phyloP scores from a whole-genome alignment of 2,113 vertebrate genomes.

The Brevimyrus niger region DNA sequence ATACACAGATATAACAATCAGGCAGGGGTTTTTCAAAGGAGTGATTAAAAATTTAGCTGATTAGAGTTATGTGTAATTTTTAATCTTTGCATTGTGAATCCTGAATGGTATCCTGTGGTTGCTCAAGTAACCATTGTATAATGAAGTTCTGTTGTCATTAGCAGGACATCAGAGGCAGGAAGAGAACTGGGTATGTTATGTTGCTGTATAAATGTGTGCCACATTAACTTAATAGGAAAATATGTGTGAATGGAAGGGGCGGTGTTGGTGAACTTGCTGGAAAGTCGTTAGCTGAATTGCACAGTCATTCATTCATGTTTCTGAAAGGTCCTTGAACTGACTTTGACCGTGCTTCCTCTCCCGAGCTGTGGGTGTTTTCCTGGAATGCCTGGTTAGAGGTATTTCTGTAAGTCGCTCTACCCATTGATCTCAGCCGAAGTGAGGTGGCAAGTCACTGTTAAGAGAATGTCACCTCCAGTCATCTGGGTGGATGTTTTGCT shows the following conservation, averaged over 20 bases:
- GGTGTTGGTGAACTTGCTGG: not conserved
- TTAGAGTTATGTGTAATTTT: not conserved
- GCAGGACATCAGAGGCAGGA: not conserved
- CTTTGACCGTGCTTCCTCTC: not conserved
- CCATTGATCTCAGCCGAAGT: not conserved
- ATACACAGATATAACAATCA: not conserved
- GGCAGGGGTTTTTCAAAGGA: not conserved
- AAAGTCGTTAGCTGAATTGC: not conserved
- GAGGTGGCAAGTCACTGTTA: not conserved
- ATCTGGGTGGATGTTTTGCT: not conserved
- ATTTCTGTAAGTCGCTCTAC: slow-evolving; percentile 5
- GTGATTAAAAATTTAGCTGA: not conserved
- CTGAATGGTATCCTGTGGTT: not conserved
- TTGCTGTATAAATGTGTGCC: not conserved
- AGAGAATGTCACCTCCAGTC: not conserved
- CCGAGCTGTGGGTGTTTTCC: not conserved
- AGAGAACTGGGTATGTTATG: not conserved
- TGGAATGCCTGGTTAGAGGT: not conserved
- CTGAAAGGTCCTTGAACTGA: not conserved
- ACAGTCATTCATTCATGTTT: not conserved
- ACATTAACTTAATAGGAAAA: not conserved
- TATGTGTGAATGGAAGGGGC: not conserved
- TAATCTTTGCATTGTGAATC: not conserved
- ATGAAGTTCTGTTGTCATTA: not conserved
- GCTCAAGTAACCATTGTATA: not conserved